Percentiles rank a stretch among this genome's conserved stretches.
Evolutionary conservation across 2,113 vertebrate genomes (phyloP).

Genomic region (Microtus ochrogaster): DNA sequence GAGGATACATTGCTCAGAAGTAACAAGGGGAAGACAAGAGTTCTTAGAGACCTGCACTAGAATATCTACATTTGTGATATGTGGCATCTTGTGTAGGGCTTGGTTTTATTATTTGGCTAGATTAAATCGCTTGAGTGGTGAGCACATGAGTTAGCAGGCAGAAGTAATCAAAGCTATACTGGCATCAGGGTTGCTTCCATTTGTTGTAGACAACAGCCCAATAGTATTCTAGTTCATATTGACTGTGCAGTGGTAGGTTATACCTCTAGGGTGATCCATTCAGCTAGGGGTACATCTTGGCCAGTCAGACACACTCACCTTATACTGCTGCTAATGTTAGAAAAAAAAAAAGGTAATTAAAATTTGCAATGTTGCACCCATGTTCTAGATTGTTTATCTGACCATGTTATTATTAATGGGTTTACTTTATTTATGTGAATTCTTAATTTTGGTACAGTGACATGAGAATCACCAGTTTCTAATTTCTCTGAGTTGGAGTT

Average conservation of each 20-base stretch:
- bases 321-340: not conserved
- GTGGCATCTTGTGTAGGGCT: not conserved
- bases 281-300: not conserved
- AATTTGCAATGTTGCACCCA: not conserved
- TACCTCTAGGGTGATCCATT: not conserved
- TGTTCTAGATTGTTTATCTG: not conserved
- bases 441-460: constrained; percentile 25
- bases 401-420: not conserved
- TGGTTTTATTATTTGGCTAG: constrained; percentile 9
- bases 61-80: not conserved
- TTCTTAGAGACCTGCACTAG: not conserved
- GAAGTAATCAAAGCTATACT: not conserved
- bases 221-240: constrained; percentile 21
- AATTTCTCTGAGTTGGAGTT: not conserved
- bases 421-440: not conserved
- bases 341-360: not conserved
- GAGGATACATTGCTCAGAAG: not conserved
- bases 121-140: not conserved
- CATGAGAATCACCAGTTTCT: not conserved
- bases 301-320: not conserved
- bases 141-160: not conserved
- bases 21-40: not conserved
- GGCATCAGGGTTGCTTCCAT: not conserved
- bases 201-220: not conserved
- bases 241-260: not conserved